Evolutionary conservation across 2,888 invertebrate species (phyloP), one percentile per base, ranked within the genome.

Genomic region (Cosmia trapezina): DNA sequence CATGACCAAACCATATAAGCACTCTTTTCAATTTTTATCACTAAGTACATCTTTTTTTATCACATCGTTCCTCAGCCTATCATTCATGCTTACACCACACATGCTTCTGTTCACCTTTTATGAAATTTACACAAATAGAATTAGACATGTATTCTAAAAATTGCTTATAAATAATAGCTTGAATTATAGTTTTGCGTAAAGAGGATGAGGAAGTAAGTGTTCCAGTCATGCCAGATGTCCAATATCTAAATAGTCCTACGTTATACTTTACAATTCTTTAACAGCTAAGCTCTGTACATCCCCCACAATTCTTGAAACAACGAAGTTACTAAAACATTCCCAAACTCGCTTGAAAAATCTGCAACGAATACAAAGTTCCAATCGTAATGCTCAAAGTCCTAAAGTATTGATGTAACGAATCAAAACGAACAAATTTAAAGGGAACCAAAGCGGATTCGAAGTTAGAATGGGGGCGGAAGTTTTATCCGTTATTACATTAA

Each of bases 401-500:
- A 68, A 77, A 80, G 85, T 83, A 82, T 81, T 78, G 70, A 66
- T 70, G 73, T 78, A 82, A 88, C 83, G 81, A 86, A 86, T 84
- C 83, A 85, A 84, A 76, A 83, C 70, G 78, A 85, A 85, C 82
- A 67, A 81, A 86, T 86, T 88, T 86, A 81, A 85, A 83, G 66
- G 67, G 75, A 81, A 80, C 79, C 79, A 86, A 83, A 86, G 77
- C 77, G 80, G 83, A 81, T 86, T 82, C 72, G 76, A 78, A 85
- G 84, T 82, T 83, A 70, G 70, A 80, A 80, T 75, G 76, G 75
- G 83, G 88, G 85, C 87, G 91, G 89, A 93, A 90, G 90, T 90
- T 89, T 88, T 91, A 90, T 89, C 85, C 83, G 86, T 91, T 90
- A 91, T 92, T 90, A 90, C 88, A 90, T 91, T 91, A 91, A 91